Conservation (phyloP, 2,113 vertebrate genomes). For the Periophthalmus modestus region DNA sequence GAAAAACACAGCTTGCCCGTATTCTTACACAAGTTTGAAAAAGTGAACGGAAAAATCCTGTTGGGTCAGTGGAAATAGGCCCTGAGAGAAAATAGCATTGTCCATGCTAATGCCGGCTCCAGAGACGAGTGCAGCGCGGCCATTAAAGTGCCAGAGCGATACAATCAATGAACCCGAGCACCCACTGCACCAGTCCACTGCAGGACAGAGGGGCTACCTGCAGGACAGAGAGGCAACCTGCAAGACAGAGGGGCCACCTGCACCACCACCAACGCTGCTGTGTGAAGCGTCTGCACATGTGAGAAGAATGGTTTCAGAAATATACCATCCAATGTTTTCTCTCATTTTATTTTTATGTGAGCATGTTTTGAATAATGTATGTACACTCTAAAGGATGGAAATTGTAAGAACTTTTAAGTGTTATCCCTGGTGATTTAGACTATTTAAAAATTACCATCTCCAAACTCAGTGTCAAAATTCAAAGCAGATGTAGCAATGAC, state of each 20-base stretch:
- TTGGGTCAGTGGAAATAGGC: constrained; percentile 80
- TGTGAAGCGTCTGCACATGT: constrained; percentile 14
- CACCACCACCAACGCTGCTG: constrained; percentile 25
- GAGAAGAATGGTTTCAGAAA: no score
- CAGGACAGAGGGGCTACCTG: constrained; percentile 40
- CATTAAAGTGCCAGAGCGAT: constrained; percentile 79
- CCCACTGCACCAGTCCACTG: constrained; percentile 56
- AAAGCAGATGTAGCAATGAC: neutral
- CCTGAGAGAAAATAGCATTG: constrained; percentile 81
- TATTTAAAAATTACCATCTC: neutral
- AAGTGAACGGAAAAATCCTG: constrained; percentile 80
- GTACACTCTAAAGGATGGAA: neutral
- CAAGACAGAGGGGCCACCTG: constrained; percentile 16
- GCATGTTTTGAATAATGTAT: neutral
- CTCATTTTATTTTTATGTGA: no score
- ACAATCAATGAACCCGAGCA: constrained; percentile 79
- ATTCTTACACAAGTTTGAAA: constrained; percentile 72
- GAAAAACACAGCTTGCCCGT: constrained; percentile 75
- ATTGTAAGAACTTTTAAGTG: no score
- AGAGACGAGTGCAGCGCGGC: constrained; percentile 74
- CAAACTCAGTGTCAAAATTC: neutral
- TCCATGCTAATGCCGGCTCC: constrained; percentile 71
- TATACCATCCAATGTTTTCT: no score
- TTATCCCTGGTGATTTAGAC: neutral
- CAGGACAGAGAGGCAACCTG: constrained; percentile 56